phyloP scores from a whole-genome alignment of 1,140 invertebrate species.

The Dolichoris vasculosae region DNA sequence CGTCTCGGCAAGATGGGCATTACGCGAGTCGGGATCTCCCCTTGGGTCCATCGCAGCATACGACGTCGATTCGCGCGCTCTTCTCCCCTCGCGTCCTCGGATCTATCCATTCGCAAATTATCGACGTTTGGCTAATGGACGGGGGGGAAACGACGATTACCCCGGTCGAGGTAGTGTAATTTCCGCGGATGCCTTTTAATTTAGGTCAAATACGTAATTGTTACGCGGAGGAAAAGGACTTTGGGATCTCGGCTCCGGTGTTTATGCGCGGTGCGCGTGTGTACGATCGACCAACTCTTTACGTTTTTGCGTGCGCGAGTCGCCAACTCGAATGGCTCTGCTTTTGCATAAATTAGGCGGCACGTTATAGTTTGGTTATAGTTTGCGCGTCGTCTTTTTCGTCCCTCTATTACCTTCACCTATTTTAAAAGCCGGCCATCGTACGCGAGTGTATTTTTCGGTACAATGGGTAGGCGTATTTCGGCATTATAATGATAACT shows the following conservation, averaged over 20 bases:
- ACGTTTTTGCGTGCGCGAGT: neutral
- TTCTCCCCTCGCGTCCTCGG: neutral
- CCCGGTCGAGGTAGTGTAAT: neutral
- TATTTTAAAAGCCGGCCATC: constrained; percentile 25
- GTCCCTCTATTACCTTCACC: neutral
- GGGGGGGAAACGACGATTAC: neutral
- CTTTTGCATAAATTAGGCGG: constrained; percentile 42
- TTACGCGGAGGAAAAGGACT: no score
- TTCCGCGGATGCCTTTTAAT: constrained; percentile 39
- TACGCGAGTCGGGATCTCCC: neutral
- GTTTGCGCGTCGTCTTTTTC: neutral
- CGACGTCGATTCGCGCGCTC: neutral
- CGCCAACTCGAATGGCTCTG: constrained; percentile 25
- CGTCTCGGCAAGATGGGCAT: neutral
- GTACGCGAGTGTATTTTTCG: neutral
- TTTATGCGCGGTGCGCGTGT: neutral
- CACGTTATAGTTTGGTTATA: constrained; percentile 33
- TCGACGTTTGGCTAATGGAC: neutral
- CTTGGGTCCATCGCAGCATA: no score
- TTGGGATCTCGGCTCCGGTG: neutral
- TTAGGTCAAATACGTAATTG: constrained; percentile 31
- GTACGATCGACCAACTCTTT: no score
- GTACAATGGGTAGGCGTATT: constrained; percentile 31
- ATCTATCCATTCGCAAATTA: constrained; percentile 17
- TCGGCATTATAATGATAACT: constrained; percentile 42